phyloP scores from a whole-genome alignment of 1,140 invertebrate genomes.

The Telenomus remus region DNA sequence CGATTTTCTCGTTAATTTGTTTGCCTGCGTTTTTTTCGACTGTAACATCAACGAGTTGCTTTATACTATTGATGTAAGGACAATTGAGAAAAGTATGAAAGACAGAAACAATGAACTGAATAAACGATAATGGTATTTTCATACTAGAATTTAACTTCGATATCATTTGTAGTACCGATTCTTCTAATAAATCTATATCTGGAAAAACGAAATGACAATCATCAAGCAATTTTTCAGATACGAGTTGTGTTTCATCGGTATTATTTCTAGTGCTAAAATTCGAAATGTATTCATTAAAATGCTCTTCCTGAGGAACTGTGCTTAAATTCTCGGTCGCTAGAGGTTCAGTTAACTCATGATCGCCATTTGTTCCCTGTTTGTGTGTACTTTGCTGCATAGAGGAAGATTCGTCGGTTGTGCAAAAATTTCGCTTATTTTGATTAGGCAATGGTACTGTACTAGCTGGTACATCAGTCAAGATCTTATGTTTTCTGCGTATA shows the following conservation, averaged over 20 bases:
- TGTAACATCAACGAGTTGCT: constrained; percentile 1
- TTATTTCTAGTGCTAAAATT: too few relatives aligned
- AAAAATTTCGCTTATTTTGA: neutral
- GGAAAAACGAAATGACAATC: constrained; percentile 15
- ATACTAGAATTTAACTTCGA: constrained; percentile 14
- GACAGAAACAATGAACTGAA: constrained; percentile 8
- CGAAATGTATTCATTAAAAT: too few relatives aligned
- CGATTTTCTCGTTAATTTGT: constrained; percentile 21
- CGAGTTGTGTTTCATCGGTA: too few relatives aligned
- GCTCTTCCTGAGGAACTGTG: too few relatives aligned
- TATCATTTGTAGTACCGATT: constrained; percentile 18
- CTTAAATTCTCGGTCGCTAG: too few relatives aligned
- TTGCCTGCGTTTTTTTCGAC: neutral
- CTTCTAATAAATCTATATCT: constrained; percentile 1
- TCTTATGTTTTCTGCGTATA: constrained; percentile 2
- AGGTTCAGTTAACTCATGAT: too few relatives aligned
- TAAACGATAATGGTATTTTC: constrained; percentile 6
- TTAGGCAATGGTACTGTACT: too few relatives aligned
- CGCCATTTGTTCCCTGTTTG: too few relatives aligned
- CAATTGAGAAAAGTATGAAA: constrained; percentile 18
- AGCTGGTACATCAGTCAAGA: too few relatives aligned
- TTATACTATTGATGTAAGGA: constrained; percentile 21
- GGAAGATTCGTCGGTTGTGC: too few relatives aligned
- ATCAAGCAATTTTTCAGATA: too few relatives aligned
- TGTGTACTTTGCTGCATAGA: too few relatives aligned